These are phyloP conservation scores for Oxycera nigricornis DNA, from an alignment of 2,888 invertebrate species.

Conservation along the genomic window DNA sequence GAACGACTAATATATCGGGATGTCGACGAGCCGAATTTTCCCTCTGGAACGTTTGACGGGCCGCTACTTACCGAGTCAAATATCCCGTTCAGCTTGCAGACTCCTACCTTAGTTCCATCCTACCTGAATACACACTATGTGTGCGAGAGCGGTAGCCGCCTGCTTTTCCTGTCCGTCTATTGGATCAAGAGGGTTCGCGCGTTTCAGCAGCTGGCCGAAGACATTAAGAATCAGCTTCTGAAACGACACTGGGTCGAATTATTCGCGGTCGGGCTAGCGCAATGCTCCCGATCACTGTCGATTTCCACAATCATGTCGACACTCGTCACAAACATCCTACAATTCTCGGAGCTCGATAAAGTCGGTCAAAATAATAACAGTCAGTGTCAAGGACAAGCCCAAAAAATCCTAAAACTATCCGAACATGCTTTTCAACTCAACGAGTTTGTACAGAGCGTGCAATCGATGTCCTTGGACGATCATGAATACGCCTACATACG, in stretches of 20 bases:
- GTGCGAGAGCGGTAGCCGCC: slow-evolving; percentile 92
- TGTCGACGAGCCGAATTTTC: background rate
- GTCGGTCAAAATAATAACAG: slow-evolving; percentile 57
- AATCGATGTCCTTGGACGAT: slow-evolving; percentile 77
- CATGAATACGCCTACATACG: slow-evolving; percentile 89
- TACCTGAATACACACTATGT: slow-evolving; percentile 93
- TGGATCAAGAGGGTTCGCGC: slow-evolving; percentile 88
- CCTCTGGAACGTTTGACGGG: slow-evolving; percentile 62
- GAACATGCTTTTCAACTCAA: slow-evolving; percentile 83
- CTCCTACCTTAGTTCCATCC: slow-evolving; percentile 81
- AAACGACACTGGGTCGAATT: slow-evolving; percentile 92
- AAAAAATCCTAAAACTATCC: slow-evolving; percentile 77
- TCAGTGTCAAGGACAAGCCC: slow-evolving; percentile 64
- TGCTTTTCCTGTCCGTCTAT: slow-evolving; percentile 88
- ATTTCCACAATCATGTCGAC: slow-evolving; percentile 83
- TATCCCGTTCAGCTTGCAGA: slow-evolving; percentile 77
- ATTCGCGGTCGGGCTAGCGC: slow-evolving; percentile 88
- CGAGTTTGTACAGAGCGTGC: slow-evolving; percentile 79
- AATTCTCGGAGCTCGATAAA: slow-evolving; percentile 67
- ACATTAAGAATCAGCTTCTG: slow-evolving; percentile 82
- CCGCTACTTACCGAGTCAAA: slow-evolving; percentile 74
- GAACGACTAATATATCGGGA: slow-evolving; percentile 48
- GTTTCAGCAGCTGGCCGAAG: slow-evolving; percentile 81
- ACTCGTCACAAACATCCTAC: slow-evolving; percentile 67
- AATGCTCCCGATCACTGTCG: slow-evolving; percentile 80